These are phyloP conservation scores for Henicopernis longicauda DNA, from an alignment of 2,113 vertebrate genomes.

Conservation along the genomic window DNA sequence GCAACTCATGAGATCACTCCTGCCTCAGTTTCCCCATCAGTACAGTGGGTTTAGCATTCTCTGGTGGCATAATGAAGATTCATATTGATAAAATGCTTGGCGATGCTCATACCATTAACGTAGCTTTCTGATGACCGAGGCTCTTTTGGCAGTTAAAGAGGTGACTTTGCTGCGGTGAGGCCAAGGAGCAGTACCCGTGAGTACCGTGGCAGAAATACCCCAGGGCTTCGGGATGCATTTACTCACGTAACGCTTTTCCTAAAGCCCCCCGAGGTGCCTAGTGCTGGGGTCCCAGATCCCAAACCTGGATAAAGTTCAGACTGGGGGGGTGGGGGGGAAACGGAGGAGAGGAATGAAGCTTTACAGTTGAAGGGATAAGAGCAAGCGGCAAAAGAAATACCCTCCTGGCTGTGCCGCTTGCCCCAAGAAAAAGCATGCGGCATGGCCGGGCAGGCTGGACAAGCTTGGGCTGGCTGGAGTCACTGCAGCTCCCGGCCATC, in stretches of 20 bases:
- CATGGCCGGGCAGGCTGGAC: accelerated
- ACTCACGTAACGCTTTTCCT: neutral
- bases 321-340: accelerated
- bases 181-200: accelerated
- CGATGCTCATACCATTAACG: accelerated
- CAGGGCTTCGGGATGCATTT: neutral
- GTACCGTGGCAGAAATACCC: neutral
- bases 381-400: neutral
- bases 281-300: neutral
- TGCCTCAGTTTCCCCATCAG: neutral
- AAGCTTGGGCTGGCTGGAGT: neutral
- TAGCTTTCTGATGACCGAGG: neutral
- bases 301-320: neutral
- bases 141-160: neutral
- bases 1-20: neutral
- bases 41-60: neutral
- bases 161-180: neutral
- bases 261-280: accelerated
- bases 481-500: neutral
- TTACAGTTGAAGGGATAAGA: neutral
- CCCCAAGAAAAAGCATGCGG: accelerated
- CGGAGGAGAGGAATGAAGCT: neutral
- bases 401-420: neutral
- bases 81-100: accelerated
- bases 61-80: accelerated